These are phyloP conservation scores for Poeciliopsis turneri DNA, from an alignment of 2,797 vertebrate species.

Conservation along the genomic window DNA sequence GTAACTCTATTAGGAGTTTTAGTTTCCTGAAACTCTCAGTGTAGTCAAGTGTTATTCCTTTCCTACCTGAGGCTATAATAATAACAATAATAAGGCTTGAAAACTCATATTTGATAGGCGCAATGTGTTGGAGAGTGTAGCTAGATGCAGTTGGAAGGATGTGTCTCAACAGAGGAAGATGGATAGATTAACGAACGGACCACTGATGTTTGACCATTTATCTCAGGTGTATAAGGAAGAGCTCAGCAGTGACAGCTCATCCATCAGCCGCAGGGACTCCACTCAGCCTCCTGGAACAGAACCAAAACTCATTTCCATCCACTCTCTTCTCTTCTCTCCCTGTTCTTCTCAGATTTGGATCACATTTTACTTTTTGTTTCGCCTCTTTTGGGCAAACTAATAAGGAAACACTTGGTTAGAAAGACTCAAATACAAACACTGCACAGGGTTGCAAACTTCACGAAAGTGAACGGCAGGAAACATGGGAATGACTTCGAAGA, in stretches of 20 bases:
- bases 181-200: conserved; percentile 76
- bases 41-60: conserved; percentile 18
- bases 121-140: conserved; percentile 28
- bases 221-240: conserved; percentile 90
- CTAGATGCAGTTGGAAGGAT: conserved; percentile 48
- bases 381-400: conserved; percentile 3
- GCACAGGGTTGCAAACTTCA: not conserved
- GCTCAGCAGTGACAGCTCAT: conserved; percentile 92
- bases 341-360: not conserved
- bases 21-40: conserved; percentile 21
- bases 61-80: conserved; percentile 33
- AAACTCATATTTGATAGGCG: conserved; percentile 35
- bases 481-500: conserved; percentile 40
- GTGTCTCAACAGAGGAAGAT: conserved; percentile 67
- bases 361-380: not conserved
- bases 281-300: conserved; percentile 88
- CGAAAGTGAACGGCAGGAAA: conserved; percentile 21
- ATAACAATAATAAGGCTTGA: conserved; percentile 21
- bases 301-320: conserved; percentile 80
- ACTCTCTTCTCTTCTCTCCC: conserved; percentile 43
- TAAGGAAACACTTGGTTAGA: not conserved
- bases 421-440: conserved; percentile 1
- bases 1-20: not conserved
- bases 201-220: conserved; percentile 92
- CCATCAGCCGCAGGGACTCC: conserved; percentile 92